Evolutionary conservation across 2,113 vertebrate genomes (phyloP).

Genomic region (Ornithorhynchus anatinus): DNA sequence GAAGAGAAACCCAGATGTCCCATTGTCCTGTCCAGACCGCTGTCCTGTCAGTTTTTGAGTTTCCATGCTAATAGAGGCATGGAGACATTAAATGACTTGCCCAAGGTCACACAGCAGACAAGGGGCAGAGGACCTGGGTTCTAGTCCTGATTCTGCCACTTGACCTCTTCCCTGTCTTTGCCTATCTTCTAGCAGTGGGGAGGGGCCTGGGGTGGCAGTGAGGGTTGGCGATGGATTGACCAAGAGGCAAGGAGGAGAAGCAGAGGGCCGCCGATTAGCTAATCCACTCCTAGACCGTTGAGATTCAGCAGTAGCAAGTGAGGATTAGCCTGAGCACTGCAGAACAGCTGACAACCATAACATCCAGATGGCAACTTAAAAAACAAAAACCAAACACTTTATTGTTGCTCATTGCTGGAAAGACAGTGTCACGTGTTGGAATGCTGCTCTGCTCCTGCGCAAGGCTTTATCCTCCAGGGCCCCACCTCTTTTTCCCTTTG

Average conservation of each 20-base stretch:
- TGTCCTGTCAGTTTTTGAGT: too few relatives aligned
- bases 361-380: neutral
- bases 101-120: too few relatives aligned
- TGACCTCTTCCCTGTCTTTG: too few relatives aligned
- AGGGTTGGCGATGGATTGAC: neutral
- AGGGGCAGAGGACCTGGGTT: too few relatives aligned
- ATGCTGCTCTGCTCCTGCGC: neutral
- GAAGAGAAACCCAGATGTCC: neutral
- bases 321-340: neutral
- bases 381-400: slow-evolving; percentile 54
- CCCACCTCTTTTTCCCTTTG: neutral
- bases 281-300: neutral
- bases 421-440: slow-evolving; percentile 38
- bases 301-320: neutral
- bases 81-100: too few relatives aligned
- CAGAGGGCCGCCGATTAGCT: neutral
- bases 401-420: slow-evolving; percentile 59
- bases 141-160: too few relatives aligned
- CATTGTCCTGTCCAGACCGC: neutral
- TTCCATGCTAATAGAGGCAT: too few relatives aligned
- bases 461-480: neutral
- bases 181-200: too few relatives aligned
- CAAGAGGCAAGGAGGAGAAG: neutral
- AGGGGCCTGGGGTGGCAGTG: neutral
- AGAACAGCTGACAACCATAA: slow-evolving; percentile 25